phyloP scores from a whole-genome alignment of 2,113 vertebrate genomes.

The Ophiodon elongatus region DNA sequence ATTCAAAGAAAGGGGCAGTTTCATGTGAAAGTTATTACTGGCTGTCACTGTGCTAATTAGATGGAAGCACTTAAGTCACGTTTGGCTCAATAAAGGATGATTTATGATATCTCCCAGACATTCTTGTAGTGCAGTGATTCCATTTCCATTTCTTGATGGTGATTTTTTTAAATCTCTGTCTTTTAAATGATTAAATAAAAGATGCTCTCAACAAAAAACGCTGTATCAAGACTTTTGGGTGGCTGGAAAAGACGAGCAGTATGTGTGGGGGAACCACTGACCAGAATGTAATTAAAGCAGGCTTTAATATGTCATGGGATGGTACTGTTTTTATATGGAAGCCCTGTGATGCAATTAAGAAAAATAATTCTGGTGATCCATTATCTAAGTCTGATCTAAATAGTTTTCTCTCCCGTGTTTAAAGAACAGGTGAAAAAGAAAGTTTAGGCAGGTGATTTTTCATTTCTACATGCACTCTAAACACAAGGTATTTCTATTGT shows the following conservation, averaged over 20 bases:
- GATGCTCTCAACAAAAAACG: neutral
- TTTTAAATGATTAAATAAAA: slow-evolving; percentile 8
- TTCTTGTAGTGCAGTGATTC: neutral
- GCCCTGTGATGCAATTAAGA: neutral
- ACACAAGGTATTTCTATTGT: neutral
- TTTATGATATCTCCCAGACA: slow-evolving; percentile 24
- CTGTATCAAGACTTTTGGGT: neutral
- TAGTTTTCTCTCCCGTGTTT: neutral
- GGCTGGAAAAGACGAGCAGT: neutral
- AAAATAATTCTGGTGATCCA: neutral
- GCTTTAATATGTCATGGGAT: neutral
- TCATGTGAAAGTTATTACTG: slow-evolving; percentile 6
- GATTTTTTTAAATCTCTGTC: neutral
- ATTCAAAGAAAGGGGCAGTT: slow-evolving; percentile 18
- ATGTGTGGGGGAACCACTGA: neutral
- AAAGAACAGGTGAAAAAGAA: too few relatives aligned
- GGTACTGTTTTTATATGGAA: neutral
- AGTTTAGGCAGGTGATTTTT: neutral
- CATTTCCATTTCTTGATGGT: slow-evolving; percentile 2
- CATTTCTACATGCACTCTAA: neutral
- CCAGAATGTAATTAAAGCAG: neutral
- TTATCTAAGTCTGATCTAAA: neutral
- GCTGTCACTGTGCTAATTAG: slow-evolving; percentile 21
- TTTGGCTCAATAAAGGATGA: slow-evolving; percentile 1
- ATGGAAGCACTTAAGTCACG: slow-evolving; percentile 5